These are phyloP conservation scores for Tyrophagus putrescentiae DNA, from an alignment of 1,140 invertebrate species.

Conservation along the genomic window DNA sequence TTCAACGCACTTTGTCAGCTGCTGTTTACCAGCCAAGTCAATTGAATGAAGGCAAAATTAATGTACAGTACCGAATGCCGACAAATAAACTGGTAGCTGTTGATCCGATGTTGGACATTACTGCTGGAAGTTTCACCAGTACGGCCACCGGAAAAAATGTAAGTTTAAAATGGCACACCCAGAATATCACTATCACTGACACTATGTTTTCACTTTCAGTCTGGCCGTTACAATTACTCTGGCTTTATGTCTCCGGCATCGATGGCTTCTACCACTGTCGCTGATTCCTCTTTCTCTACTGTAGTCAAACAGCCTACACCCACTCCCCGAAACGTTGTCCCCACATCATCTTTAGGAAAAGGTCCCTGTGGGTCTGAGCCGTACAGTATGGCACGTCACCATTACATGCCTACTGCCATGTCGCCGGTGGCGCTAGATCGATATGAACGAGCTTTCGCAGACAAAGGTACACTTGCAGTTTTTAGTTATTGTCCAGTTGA, in stretches of 20 bases:
- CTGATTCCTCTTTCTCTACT: constrained; percentile 2
- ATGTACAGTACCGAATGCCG: constrained; percentile 8
- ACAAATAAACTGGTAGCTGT: background rate
- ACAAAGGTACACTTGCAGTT: constrained; percentile 16
- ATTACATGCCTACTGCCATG: constrained; percentile 20
- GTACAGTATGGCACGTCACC: constrained; percentile 3
- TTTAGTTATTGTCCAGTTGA: constrained; percentile 12
- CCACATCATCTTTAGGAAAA: background rate
- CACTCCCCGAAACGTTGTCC: background rate
- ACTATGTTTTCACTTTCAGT: background rate
- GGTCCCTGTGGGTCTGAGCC: background rate
- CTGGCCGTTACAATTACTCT: constrained; percentile 3
- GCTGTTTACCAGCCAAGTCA: background rate
- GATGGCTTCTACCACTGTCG: background rate
- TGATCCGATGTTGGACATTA: background rate
- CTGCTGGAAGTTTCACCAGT: background rate
- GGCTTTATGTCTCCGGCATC: background rate
- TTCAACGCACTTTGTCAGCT: background rate
- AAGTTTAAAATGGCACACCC: background rate
- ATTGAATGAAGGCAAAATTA: background rate
- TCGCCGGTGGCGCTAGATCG: constrained; percentile 21
- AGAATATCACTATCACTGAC: background rate
- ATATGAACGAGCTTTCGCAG: constrained; percentile 17
- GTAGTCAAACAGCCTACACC: background rate
- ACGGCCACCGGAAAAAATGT: background rate